A percentile compares a stretch with the other conserved stretches of the same genome.
phyloP scores from a whole-genome alignment of 1,140 invertebrate genomes.

The Ceratina australensis region DNA sequence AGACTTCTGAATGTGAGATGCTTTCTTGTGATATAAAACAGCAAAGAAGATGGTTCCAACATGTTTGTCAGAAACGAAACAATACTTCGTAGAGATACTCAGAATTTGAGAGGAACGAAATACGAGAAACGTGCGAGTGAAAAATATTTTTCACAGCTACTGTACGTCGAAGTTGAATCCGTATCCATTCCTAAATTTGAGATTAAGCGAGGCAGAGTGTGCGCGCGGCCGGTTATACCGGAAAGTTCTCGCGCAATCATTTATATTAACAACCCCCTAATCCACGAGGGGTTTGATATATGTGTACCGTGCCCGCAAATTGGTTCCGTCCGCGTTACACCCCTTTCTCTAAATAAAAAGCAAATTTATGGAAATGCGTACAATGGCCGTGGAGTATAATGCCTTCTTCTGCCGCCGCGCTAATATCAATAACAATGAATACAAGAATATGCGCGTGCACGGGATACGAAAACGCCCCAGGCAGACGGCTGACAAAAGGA shows the following conservation, averaged over 20 bases:
- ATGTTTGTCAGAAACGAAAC: too few relatives aligned
- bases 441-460: not conserved
- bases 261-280: constrained; percentile 31
- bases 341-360: constrained; percentile 34
- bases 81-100: too few relatives aligned
- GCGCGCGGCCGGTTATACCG: not conserved
- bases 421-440: constrained; percentile 51
- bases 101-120: too few relatives aligned
- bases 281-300: constrained; percentile 27
- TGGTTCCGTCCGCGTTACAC: constrained; percentile 8
- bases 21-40: too few relatives aligned
- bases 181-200: constrained; percentile 14
- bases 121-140: too few relatives aligned
- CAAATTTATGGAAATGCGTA: constrained; percentile 50
- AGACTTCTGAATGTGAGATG: too few relatives aligned
- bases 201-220: not conserved
- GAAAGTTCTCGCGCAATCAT: constrained; percentile 26
- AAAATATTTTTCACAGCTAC: too few relatives aligned
- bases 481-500: constrained; percentile 24
- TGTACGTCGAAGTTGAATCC: too few relatives aligned
- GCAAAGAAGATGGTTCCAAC: too few relatives aligned
- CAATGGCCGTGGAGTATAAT: constrained; percentile 25
- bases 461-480: constrained; percentile 25
- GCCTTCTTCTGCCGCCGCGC: not conserved
- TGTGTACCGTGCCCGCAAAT: constrained; percentile 20